These are phyloP conservation scores for Rhea americana DNA, from an alignment of 2,113 vertebrate species.

Conservation along the genomic window DNA sequence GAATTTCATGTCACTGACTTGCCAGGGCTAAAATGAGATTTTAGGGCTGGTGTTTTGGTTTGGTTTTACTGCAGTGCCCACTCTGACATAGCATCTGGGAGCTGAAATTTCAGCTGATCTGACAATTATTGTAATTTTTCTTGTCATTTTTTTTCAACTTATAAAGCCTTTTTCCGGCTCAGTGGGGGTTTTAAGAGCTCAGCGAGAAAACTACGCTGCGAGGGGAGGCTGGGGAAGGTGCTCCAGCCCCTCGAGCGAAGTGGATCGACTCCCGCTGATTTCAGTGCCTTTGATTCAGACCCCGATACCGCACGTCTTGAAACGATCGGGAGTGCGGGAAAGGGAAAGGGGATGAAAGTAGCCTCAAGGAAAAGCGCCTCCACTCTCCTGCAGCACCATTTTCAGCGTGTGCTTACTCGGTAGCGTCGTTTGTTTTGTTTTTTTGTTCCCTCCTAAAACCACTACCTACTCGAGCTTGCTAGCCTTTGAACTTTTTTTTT, in stretches of 20 bases:
- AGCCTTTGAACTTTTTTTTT: neutral
- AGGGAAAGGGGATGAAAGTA: neutral
- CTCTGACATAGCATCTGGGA: neutral
- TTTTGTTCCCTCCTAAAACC: neutral
- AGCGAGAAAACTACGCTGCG: neutral
- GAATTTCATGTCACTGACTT: neutral
- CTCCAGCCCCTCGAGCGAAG: neutral
- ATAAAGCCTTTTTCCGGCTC: neutral
- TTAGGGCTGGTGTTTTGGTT: neutral
- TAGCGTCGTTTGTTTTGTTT: neutral
- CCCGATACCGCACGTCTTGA: accelerated
- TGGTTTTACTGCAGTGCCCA: neutral
- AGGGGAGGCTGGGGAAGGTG: neutral
- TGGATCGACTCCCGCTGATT: neutral
- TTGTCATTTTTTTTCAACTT: neutral
- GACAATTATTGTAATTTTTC: neutral
- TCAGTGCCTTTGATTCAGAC: neutral
- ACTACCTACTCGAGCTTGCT: neutral
- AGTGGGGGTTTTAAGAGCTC: neutral
- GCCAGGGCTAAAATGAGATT: neutral
- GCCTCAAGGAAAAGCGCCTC: neutral
- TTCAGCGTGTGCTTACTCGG: neutral
- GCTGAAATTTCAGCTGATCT: neutral
- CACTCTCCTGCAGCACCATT: neutral
- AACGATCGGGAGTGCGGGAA: neutral